These are phyloP conservation scores for Gymnothorax reevesii DNA, from an alignment of 2,797 vertebrate species.

Conservation along the genomic window DNA sequence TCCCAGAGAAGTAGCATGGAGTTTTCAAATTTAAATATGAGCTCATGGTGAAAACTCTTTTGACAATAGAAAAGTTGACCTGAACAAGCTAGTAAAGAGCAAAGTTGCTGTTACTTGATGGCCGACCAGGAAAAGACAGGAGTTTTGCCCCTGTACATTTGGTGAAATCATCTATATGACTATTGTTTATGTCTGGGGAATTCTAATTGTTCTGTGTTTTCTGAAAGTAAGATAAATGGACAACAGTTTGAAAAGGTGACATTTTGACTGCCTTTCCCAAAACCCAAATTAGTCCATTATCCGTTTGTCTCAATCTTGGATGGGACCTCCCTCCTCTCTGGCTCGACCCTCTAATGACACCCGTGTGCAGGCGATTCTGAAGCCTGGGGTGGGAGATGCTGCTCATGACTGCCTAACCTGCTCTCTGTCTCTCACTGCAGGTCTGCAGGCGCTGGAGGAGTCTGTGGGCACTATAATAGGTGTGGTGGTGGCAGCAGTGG, in stretches of 20 bases:
- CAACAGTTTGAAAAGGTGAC: too few species aligned
- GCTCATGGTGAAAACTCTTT: not conserved
- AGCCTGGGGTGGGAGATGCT: not conserved
- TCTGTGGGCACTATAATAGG: constrained; percentile 65
- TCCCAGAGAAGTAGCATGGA: not conserved
- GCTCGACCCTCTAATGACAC: too few species aligned
- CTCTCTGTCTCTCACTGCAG: constrained; percentile 28
- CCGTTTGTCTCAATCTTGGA: too few species aligned
- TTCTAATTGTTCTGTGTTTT: too few species aligned
- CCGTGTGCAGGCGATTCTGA: not conserved
- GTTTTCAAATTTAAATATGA: not conserved
- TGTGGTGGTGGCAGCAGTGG: constrained; percentile 56
- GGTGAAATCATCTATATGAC: too few species aligned
- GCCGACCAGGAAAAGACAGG: too few species aligned
- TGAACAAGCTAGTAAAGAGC: not conserved
- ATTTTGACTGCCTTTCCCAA: too few species aligned
- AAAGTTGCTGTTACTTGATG: not conserved
- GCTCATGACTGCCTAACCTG: constrained; percentile 5
- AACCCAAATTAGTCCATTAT: too few species aligned
- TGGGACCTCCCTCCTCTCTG: too few species aligned
- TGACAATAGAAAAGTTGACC: not conserved
- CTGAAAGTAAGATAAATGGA: too few species aligned
- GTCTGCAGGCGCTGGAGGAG: constrained; percentile 61
- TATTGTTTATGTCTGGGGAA: too few species aligned
- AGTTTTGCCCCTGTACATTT: too few species aligned